Evolutionary conservation across 2,888 invertebrate genomes (phyloP).

Genomic region (Trissoscelio sp.): DNA sequence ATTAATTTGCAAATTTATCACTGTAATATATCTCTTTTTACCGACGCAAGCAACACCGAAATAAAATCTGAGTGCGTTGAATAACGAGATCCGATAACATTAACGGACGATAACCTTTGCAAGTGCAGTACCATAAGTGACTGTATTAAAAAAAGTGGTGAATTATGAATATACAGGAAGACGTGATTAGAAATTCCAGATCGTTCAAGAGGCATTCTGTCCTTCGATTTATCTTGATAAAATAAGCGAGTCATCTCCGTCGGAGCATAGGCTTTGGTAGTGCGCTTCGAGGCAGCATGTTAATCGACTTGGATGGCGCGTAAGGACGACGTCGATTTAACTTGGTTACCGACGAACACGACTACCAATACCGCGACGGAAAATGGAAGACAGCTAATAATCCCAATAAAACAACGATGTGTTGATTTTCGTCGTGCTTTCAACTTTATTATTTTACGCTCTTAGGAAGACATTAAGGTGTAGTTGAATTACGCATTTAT

Average conservation of each 20-base stretch:
- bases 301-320: slow-evolving; percentile 58
- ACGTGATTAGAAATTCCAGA: slow-evolving; percentile 55
- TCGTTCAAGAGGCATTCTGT: slow-evolving; percentile 28
- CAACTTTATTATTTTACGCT: slow-evolving; percentile 46
- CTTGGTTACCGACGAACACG: slow-evolving; percentile 49
- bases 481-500: slow-evolving; percentile 1
- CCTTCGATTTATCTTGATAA: slow-evolving; percentile 63
- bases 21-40: not conserved
- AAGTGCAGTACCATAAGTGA: not conserved
- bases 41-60: not conserved
- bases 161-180: slow-evolving; percentile 43
- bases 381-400: slow-evolving; percentile 41
- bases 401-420: slow-evolving; percentile 39
- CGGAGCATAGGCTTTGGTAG: slow-evolving; percentile 21
- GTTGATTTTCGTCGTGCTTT: slow-evolving; percentile 38
- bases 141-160: slow-evolving; percentile 32
- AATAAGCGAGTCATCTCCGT: slow-evolving; percentile 57
- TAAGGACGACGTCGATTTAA: slow-evolving; percentile 62
- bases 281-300: slow-evolving; percentile 41
- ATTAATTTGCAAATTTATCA: not conserved
- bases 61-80: not conserved
- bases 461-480: slow-evolving; percentile 15
- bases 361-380: slow-evolving; percentile 24
- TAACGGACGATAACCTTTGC: slow-evolving; percentile 4
- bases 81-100: slow-evolving; percentile 3